Base-by-base conservation (phyloP, 1,140 invertebrate genomes). In the Chironomus striatipennis region DNA sequence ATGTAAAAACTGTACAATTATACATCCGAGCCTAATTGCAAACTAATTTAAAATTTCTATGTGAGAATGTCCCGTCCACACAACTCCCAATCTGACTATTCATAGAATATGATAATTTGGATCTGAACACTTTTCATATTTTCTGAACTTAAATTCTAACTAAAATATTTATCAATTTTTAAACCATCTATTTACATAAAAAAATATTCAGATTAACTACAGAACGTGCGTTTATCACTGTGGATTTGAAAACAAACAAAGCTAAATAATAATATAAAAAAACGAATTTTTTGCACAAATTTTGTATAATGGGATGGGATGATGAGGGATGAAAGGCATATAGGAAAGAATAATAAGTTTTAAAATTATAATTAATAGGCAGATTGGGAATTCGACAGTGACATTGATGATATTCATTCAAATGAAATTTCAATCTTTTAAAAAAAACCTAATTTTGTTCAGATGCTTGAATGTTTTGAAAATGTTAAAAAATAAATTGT, bases 71-170 rank as follows among this genome's bases (percentile, higher is more conserved):
- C 81, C 81, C 83, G 82, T 84, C 83, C 83, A 84, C 65, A 70
- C 83, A 84, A 83, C 83, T 83, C 83, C 83, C 83, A 84, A 84
- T 84, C 83, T 84, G 83, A 82, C 78, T 79, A 77, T 57, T 24
- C 74, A 47, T 43, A 75, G 24, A 43, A 57, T 70, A 17, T 64
- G 57, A 64, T 17, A 20, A 42, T 34, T 24, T 74, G 3, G 17
- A 17, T 42, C 6, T 18, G 24, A 34, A 34, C 24, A 34, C 24
- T 34, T 42, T 73, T 43, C 2, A 73, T 57, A n/a, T 12, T 12
- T 10, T 12, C 4, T 57, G 47, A 12, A 57, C 12, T 57, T 57
- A 57, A 12, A 5, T 1, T 57, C 47, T 70, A 70, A 70, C 10
- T 70, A n/a, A 70, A 3, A 20, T 70, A 18, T 20, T 10, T 0